Evolutionary conservation across 2,113 vertebrate species (phyloP).

Genomic region (Lepus timidus): DNA sequence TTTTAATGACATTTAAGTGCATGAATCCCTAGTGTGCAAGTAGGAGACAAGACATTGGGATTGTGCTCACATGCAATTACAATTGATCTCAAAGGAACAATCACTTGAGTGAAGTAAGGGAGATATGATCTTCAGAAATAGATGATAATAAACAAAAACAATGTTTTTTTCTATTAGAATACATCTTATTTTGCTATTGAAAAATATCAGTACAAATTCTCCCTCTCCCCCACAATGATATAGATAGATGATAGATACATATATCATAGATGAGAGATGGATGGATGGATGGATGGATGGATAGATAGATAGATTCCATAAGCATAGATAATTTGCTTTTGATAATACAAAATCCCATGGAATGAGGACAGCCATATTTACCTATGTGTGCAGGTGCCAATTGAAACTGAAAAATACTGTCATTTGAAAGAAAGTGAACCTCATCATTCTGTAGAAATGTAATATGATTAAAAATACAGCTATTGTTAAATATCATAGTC

Average conservation of each 20-base stretch:
- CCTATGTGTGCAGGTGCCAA: background rate
- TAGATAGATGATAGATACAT: background rate
- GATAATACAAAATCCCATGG: background rate
- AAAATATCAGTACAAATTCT: background rate
- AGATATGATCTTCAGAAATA: background rate
- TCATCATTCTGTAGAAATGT: background rate
- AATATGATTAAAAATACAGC: background rate
- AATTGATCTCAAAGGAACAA: background rate
- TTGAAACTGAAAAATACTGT: background rate
- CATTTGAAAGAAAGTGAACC: background rate
- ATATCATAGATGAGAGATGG: background rate
- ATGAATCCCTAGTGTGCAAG: background rate
- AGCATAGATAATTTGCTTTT: background rate
- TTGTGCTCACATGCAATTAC: background rate
- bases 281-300: background rate
- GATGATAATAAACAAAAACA: background rate
- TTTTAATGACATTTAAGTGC: background rate
- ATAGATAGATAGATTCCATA: background rate
- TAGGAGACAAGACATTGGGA: background rate
- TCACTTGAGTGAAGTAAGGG: background rate
- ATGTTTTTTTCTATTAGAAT: background rate
- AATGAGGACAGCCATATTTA: background rate
- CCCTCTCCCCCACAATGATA: background rate
- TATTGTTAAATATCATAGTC: background rate
- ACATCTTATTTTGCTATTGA: background rate